Evolutionary conservation across 2,113 vertebrate species (phyloP), one percentile per base, ranked within the genome.

Genomic region (Labrus mixtus): DNA sequence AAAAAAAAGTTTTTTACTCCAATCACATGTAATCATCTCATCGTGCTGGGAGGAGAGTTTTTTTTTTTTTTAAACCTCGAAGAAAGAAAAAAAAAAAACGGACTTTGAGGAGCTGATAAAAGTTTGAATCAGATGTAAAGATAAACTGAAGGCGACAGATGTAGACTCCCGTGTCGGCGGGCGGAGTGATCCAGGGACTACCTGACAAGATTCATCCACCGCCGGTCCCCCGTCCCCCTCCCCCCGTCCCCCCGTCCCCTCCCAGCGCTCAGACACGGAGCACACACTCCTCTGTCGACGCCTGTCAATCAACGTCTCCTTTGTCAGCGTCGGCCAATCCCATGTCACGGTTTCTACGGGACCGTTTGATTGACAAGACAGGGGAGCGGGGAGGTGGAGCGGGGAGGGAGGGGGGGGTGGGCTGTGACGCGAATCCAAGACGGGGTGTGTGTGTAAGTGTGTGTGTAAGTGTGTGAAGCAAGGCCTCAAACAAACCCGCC

Each of bases 271-370:
- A 33, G 53, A 78, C 78, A 76, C 50, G 20, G 67, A 19, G 61
- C 65, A 6, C 73, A 8, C 56, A 6, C 61, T 71, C 81, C 78
- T 67, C 79, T 25, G 89, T 81, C 65, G 48, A 75, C 48, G 55
- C 81, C 68, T 65, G 91, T 89, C 91, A 90, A 77, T 92, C 89
- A 90, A 36, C 0, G 7, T 50, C 77, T 68, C 69, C 81, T 91
- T 79, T 78, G 74, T 82, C 54, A 6, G 62, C 3, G 61, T 55
- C 58, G 61, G 43, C 89, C 88, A 90, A 89, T 92, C 89, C 84
- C 79, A 37, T 10, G 61, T 76, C 29, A 53, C 33, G 0, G 58
- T 71, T 87, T 73, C 65, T 39, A 45, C 0, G 68, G 70, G 70
- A 55, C n/a, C 19, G 43, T 33, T 66, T 88, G 87, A 89, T 72